Evolutionary conservation across 1,140 invertebrate species (phyloP), one percentile per base, ranked within the genome.

Genomic region (Drosophila equinoxialis): DNA sequence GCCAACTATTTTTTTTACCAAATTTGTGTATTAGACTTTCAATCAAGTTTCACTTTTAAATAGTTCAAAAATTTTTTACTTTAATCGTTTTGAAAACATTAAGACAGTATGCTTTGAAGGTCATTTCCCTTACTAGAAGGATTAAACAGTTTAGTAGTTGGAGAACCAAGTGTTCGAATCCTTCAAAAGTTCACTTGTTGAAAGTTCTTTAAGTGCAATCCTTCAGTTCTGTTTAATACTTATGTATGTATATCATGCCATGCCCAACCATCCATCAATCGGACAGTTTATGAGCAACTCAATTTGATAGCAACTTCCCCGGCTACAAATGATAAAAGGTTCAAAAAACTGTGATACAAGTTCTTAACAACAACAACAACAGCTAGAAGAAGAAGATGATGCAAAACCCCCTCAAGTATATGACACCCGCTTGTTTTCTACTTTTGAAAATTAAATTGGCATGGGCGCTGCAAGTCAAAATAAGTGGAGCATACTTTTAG

Each of bases 251-350:
- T 13, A 37, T 30, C 37, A 42, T 11, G 11, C 6, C 23, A n/a
- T 30, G 30, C 5, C 30, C 30, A 30, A 30, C 26, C n/a, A 37
- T 30, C 37, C 20, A 74, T 62, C 37, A 39, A 13, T 11, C 17
- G 65, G 68, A 79, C 86, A 84, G 86, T 90, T 77, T 78, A 81
- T 79, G 86, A 90, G 86, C 86, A 85, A 90, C 90, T 91, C 90
- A 81, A 79, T 80, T 89, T 73, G 80, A 84, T 91, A 91, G 90
- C 90, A 91, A 90, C 90, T 91, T 91, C 90, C 90, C 90, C 90
- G 90, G 90, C 90, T 91, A 91, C 83, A 89, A 87, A 87, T 89
- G 85, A 70, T 71, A 78, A 87, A 90, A 79, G 81, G 89, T 90
- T 87, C 90, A 87, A 77, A 90, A 80, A 71, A 81, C 86, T 90